Evolutionary conservation across 2,888 invertebrate genomes (phyloP).

Genomic region (Hofmannophila pseudospretella): DNA sequence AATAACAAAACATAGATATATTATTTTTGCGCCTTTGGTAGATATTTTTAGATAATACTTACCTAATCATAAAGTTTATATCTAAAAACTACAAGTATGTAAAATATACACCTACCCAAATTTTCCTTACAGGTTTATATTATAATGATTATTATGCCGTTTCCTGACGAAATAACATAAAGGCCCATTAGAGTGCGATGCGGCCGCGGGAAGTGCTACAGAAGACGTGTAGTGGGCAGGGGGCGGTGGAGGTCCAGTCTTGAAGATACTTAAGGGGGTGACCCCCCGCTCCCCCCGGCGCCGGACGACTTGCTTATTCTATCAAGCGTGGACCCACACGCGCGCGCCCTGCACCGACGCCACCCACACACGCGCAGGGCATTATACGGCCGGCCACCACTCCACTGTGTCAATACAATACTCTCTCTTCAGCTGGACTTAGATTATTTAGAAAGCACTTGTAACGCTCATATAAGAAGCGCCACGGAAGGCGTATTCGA

Average conservation of each 20-base stretch:
- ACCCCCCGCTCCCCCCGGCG: constrained; percentile 31
- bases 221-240: constrained; percentile 72
- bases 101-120: not conserved
- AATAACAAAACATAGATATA: too few relatives aligned
- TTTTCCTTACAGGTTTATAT: constrained; percentile 15
- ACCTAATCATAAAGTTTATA: too few relatives aligned
- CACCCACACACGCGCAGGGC: constrained; percentile 46
- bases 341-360: constrained; percentile 23
- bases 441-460: constrained; percentile 80
- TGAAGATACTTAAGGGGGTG: constrained; percentile 68
- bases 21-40: too few relatives aligned
- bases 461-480: constrained; percentile 79
- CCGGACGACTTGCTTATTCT: constrained; percentile 78
- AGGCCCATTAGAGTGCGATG: constrained; percentile 67
- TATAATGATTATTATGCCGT: constrained; percentile 38
- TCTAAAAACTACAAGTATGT: not conserved
- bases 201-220: constrained; percentile 70
- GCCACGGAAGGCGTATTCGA: constrained; percentile 70
- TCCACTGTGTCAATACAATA: constrained; percentile 79
- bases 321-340: constrained; percentile 73
- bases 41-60: not conserved
- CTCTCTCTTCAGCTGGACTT: constrained; percentile 78
- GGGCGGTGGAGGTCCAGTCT: constrained; percentile 72
- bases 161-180: constrained; percentile 59
- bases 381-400: constrained; percentile 78